Evolutionary conservation across 2,797 vertebrate genomes (phyloP), one percentile per base, ranked within the genome.

Genomic region (Parotocinclus haroldoi): DNA sequence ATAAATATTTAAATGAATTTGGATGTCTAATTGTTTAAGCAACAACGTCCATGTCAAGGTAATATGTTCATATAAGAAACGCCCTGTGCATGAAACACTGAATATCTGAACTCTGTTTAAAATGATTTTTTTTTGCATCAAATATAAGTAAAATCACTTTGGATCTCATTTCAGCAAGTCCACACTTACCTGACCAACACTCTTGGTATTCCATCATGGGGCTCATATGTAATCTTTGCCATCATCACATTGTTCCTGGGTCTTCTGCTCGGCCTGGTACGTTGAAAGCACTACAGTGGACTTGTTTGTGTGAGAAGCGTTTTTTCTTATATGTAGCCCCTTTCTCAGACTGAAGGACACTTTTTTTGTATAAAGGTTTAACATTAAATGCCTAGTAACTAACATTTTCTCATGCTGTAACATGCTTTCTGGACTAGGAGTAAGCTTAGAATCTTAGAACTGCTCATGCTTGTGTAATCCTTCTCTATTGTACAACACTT

Each of bases 261-360:
- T 44, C 86, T 94, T 44, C 62, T 92, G 10, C 84, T 93, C 55
- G 92, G 91, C 71, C 82, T 94, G 91, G 93, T 94, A 87, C 91
- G 91, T 72, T 39, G 17, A 63, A 54, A 50, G 17, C 17, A 58
- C 52, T 11, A 61, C 0, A 53, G 55, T 58, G 17, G 44, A 19
- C 61, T 16, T 16, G 7, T 45, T 66, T 11, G 18, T 18, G n/a
- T 40, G 9, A 40, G 9, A 9, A 40, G 9, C 5, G 7, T 11
- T 42, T 42, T 42, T 3, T 42, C 1, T 9, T 9, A 42, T 42
- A 11, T 42, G 8, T 42, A 42, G 40, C 40, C 4, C 8, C 10
- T 42, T 42, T 11, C 8, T 11, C 40, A 9, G n/a, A n/a, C n/a
- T n/a, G n/a, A n/a, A n/a, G n/a, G n/a, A n/a, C n/a, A n/a, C n/a